Evolutionary conservation across 1,140 invertebrate species (phyloP).

Genomic region (Drosophila watanabei): DNA sequence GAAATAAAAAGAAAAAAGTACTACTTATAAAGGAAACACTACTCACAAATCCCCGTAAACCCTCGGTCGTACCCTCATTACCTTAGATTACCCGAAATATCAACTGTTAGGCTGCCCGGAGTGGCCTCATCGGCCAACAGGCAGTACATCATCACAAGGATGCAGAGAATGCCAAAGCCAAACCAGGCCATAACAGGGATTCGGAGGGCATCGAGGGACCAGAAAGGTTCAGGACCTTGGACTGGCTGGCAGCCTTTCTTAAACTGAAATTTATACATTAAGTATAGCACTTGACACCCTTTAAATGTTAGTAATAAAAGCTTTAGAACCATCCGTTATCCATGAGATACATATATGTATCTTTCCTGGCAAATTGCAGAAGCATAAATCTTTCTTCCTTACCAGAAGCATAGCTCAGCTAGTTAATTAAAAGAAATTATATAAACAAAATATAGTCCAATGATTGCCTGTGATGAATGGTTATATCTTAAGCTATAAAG

Average conservation of each 20-base stretch:
- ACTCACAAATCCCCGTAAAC: no score
- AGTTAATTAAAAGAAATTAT: background rate
- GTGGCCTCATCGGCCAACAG: slow-evolving; percentile 15
- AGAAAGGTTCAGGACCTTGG: slow-evolving; percentile 21
- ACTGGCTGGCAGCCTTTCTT: slow-evolving; percentile 4
- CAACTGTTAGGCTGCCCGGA: background rate
- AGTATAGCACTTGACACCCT: background rate
- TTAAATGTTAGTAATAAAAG: background rate
- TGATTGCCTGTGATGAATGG: no score
- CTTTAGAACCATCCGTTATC: background rate
- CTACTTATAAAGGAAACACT: background rate
- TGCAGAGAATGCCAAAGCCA: slow-evolving; percentile 26
- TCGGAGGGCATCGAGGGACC: slow-evolving; percentile 22
- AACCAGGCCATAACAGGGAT: slow-evolving; percentile 33
- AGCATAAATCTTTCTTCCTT: background rate
- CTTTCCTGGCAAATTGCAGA: background rate
- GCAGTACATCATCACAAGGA: slow-evolving; percentile 38
- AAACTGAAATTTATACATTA: slow-evolving; percentile 35
- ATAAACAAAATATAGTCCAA: no score
- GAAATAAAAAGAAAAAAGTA: background rate
- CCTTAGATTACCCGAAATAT: background rate
- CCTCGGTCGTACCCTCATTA: background rate
- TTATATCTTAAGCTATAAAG: background rate
- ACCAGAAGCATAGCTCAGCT: background rate
- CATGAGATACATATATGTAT: background rate